Percentiles rank a stretch among this genome's conserved stretches.
Evolutionary conservation across 2,797 vertebrate species (phyloP).

Genomic region (Enteromius treurensis): DNA sequence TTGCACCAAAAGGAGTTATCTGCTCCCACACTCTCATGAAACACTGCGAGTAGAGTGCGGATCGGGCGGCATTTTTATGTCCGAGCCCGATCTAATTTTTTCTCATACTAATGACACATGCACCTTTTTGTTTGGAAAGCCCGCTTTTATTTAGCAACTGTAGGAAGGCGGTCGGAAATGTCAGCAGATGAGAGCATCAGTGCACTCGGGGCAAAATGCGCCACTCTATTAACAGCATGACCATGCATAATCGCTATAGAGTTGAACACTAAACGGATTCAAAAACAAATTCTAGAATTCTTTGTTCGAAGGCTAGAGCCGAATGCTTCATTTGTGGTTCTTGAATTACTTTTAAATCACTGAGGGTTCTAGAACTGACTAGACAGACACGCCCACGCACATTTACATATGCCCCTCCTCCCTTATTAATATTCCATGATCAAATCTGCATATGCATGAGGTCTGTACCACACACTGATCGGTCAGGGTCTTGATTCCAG

Average conservation of each 20-base stretch:
- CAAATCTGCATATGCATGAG: conserved; percentile 65
- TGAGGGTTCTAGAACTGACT: not conserved
- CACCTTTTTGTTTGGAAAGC: too few relatives aligned
- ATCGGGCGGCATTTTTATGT: too few relatives aligned
- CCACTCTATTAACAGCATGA: not conserved
- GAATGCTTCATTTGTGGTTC: not conserved
- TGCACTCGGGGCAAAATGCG: too few relatives aligned
- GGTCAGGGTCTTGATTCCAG: conserved; percentile 58
- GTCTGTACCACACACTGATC: conserved; percentile 46
- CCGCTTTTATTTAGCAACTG: too few relatives aligned
- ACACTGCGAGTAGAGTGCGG: not conserved
- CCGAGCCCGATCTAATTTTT: too few relatives aligned
- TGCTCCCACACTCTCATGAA: not conserved
- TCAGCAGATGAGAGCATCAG: too few relatives aligned
- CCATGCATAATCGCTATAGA: not conserved
- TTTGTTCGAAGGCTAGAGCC: not conserved
- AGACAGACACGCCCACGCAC: not conserved
- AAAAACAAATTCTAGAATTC: not conserved
- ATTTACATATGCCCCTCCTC: conserved; percentile 20
- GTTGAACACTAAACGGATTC: not conserved
- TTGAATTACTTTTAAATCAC: not conserved
- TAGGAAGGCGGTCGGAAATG: too few relatives aligned
- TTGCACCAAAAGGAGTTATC: not conserved
- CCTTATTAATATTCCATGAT: conserved; percentile 30
- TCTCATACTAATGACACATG: too few relatives aligned